phyloP scores from a whole-genome alignment of 2,797 vertebrate species.

The Periophthalmus magnuspinnatus region DNA sequence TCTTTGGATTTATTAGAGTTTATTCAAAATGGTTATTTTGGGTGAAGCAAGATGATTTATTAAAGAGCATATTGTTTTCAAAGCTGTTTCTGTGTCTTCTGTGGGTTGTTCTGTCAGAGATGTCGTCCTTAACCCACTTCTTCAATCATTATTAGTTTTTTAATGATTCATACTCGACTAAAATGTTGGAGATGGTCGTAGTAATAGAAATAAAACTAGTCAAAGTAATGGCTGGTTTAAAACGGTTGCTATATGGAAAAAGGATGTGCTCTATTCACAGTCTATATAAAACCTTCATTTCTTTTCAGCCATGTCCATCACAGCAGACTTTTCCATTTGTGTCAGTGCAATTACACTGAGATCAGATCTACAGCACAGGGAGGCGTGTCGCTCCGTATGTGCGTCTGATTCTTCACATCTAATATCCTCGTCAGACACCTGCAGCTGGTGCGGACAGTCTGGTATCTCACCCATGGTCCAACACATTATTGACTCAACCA shows the following conservation, averaged over 20 bases:
- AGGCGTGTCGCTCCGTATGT: constrained; percentile 27
- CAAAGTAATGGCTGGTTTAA: neutral
- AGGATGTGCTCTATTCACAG: neutral
- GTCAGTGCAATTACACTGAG: constrained; percentile 30
- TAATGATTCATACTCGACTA: neutral
- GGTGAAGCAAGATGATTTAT: constrained; percentile 23
- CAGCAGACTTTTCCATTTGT: constrained; percentile 29
- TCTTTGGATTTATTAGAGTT: neutral
- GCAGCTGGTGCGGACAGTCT: constrained; percentile 44
- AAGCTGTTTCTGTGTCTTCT: neutral
- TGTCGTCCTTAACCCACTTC: neutral
- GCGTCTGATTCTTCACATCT: constrained; percentile 40
- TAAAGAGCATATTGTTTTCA: constrained; percentile 27
- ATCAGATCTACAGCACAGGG: constrained; percentile 26
- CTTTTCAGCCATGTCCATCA: neutral
- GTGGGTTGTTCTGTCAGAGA: neutral
- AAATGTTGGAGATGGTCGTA: neutral
- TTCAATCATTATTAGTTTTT: neutral
- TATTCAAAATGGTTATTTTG: neutral
- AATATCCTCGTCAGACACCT: constrained; percentile 29
- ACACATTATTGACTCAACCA: constrained; percentile 64
- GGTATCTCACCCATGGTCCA: constrained; percentile 51
- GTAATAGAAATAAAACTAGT: neutral
- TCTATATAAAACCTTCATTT: neutral
- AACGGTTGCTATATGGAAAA: neutral